Base-by-base conservation (phyloP, 1,140 invertebrate genomes). In the Drosophila arawakana region DNA sequence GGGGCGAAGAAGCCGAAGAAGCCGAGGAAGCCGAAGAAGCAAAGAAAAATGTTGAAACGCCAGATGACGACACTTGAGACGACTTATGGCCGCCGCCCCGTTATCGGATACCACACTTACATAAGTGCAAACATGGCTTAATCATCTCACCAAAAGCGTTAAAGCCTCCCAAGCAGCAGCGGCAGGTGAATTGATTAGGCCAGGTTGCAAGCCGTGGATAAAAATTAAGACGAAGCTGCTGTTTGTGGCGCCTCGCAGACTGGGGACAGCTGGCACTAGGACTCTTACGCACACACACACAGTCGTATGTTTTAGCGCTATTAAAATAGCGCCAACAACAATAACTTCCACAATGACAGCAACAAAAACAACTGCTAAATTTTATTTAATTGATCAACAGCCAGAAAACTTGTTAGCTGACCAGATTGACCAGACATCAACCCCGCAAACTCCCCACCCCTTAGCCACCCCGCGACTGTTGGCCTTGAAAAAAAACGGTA, bases 81-180 rank as follows among this genome's bases (percentile, higher is more conserved):
- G 83, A 72, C 83, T 88, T 88, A 86, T 82, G 62, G 80, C 80
- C 77, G 62, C 72, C 76, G 82, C 78, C 75, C 76, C 70, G 66
- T 55, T 63, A 76, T 79, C 69, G 80, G 72, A 82, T 84, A 76
- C 70, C 61, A 62, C 82, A 80, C 84, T 88, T 89, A 80, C 74
- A 89, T 88, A 88, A 88, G 74, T 76, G 74, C 78, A 84, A 88
- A 88, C 84, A 88, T 89, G 84, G 84, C 84, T 86, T 89, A 89
- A 88, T 88, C 74, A 83, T 83, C 80, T 67, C 75, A 69, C 52
- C 46, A 78, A 30, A 30, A 62, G 50, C 50, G 35, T 37, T 54
- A 54, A 61, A 71, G 70, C 68, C 79, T 73, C 69, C 59, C 74
- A 60, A 76, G 78, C 63, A 77, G 59, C 73, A 67, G 69, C 34